phyloP scores from a whole-genome alignment of 1,140 invertebrate species.

The Bombus waltoni region DNA sequence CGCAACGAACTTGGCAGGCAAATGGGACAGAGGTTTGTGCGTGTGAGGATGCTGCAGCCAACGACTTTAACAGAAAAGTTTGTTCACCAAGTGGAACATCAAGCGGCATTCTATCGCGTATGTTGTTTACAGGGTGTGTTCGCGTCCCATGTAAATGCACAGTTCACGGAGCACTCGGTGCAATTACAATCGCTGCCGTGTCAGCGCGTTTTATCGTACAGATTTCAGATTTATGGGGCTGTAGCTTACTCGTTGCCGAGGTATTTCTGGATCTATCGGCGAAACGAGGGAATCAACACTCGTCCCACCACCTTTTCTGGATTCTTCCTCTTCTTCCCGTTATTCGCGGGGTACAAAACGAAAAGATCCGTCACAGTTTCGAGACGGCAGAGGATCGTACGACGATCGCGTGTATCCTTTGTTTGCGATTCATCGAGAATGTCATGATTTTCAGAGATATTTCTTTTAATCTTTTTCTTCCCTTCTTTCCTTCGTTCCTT shows the following conservation, averaged over 20 bases:
- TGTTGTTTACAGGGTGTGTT: constrained; percentile 36
- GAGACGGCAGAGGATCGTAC: background rate
- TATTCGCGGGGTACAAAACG: background rate
- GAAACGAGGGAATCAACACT: constrained; percentile 38
- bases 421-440: background rate
- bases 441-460: background rate
- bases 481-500: background rate
- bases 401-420: background rate
- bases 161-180: constrained; percentile 62
- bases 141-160: constrained; percentile 60
- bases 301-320: background rate
- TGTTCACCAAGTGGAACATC: background rate
- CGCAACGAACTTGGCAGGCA: background rate
- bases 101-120: constrained; percentile 42
- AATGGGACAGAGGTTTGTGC: background rate
- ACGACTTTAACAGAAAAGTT: constrained; percentile 58
- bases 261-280: constrained; percentile 49
- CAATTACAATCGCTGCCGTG: constrained; percentile 61
- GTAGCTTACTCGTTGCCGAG: background rate
- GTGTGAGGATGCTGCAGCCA: background rate
- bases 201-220: constrained; percentile 64
- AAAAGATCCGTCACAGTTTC: background rate
- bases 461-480: no score
- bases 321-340: background rate
- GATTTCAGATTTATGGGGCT: constrained; percentile 56